phyloP scores from a whole-genome alignment of 1,140 invertebrate species.

The Drosophila baimaii region DNA sequence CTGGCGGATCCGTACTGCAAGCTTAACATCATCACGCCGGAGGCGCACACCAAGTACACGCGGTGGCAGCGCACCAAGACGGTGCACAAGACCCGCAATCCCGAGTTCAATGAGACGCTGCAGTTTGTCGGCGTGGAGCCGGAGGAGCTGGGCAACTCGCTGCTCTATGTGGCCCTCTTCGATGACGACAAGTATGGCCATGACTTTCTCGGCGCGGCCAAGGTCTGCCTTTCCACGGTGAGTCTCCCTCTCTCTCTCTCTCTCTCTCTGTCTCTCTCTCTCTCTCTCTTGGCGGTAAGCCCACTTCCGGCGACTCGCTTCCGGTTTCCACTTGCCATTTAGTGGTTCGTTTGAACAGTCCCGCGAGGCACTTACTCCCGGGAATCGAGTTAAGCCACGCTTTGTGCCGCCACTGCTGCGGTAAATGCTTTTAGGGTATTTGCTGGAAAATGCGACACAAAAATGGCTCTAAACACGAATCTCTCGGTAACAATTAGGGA shows the following conservation, averaged over 20 bases:
- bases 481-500: neutral
- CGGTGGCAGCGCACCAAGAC: slow-evolving; percentile 89
- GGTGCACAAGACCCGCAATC: slow-evolving; percentile 95
- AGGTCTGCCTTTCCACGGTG: slow-evolving; percentile 86
- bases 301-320: neutral
- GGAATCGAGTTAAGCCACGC: slow-evolving; percentile 4
- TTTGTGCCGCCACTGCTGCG: neutral
- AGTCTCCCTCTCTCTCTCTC: slow-evolving; percentile 20
- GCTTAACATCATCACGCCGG: slow-evolving; percentile 89
- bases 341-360: slow-evolving; percentile 9
- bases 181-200: slow-evolving; percentile 94
- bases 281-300: neutral
- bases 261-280: neutral
- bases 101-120: slow-evolving; percentile 96
- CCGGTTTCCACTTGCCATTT: slow-evolving; percentile 1
- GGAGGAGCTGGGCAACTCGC: slow-evolving; percentile 88
- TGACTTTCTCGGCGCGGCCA: slow-evolving; percentile 93
- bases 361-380: neutral
- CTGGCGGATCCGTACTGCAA: slow-evolving; percentile 96
- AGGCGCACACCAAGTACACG: slow-evolving; percentile 77
- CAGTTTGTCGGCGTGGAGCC: slow-evolving; percentile 93
- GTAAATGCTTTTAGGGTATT: neutral
- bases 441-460: neutral
- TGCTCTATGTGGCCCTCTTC: slow-evolving; percentile 89
- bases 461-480: neutral